Evolutionary conservation across 1,140 invertebrate species (phyloP).

Genomic region (Heliconius congener): DNA sequence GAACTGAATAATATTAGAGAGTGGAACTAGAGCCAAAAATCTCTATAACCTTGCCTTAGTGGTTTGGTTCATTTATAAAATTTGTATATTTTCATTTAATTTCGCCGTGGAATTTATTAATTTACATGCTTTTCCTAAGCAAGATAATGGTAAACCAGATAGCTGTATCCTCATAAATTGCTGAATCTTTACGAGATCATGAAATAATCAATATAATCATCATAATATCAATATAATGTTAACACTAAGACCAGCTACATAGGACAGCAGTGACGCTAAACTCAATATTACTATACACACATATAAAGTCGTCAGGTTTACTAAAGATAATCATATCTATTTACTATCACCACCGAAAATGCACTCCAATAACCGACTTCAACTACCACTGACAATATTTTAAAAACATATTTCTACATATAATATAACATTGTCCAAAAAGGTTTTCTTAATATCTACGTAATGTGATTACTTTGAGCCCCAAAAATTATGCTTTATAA

Average conservation of each 20-base stretch:
- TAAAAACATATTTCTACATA: background rate
- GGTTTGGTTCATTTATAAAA: too few species aligned
- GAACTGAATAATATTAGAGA: too few species aligned
- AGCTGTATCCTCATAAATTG: background rate
- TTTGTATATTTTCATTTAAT: too few species aligned
- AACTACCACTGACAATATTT: background rate
- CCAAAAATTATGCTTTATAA: background rate
- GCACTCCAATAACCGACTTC: background rate
- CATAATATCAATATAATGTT: background rate
- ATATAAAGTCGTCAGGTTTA: background rate
- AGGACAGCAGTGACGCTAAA: background rate
- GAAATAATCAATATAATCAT: background rate
- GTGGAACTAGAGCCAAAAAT: background rate
- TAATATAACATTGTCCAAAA: slow-evolving; percentile 4
- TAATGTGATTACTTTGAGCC: slow-evolving; percentile 3
- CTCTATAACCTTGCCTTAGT: background rate
- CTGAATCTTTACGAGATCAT: background rate
- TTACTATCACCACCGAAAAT: background rate
- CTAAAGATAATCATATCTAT: background rate
- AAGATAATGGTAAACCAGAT: background rate
- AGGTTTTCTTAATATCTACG: background rate
- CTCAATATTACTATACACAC: slow-evolving; percentile 1
- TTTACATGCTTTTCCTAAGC: background rate
- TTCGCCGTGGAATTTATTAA: background rate
- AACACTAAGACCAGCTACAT: background rate